Evolutionary conservation across 2,888 invertebrate genomes (phyloP), one percentile per base, ranked within the genome.

Genomic region (Drosophila anceps): DNA sequence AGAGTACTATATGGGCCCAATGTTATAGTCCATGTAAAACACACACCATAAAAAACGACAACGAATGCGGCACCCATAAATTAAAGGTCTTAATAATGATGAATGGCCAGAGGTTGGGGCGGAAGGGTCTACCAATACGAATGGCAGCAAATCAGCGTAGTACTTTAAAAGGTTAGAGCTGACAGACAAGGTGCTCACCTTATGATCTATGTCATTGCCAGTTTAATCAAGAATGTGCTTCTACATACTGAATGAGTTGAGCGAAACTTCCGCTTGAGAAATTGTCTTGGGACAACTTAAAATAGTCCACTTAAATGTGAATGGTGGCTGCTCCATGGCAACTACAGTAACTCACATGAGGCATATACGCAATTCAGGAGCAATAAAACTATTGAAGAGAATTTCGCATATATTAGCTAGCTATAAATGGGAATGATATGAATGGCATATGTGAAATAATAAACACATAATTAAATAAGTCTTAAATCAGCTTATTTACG

Each of bases 1-100:
- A 39, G 18, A 10, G 27, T 39, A 39, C 20, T 69, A 80, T 78
- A 80, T 77, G 76, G 73, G 67, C 68, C 64, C 72, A 60, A 73
- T 89, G 85, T 88, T 89, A 87, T 87, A 89, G 85, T 78, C 86
- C 73, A 74, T 89, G 86, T 88, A 85, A 85, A 85, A 85, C 84
- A 85, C 75, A 85, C 69, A 64, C 60, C 87, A 86, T 85, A 88
- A 85, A 82, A 78, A 76, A 69, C 82, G 82, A 76, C 72, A 83
- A 74, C 69, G 84, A 73, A 80, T 72, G 67, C 69, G 84, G 82
- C 63, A 35, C 67, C 76, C 87, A 88, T 84, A 84, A 84, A 84
- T 84, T 84, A 84, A 83, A 81, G 79, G 84, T 64, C 86, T 81
- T 84, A 88, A 84, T 88, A 84, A 88, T 88, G 88, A 84, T 84